Evolutionary conservation across 2,888 invertebrate species (phyloP).

Genomic region (Tenthredo mesomela): DNA sequence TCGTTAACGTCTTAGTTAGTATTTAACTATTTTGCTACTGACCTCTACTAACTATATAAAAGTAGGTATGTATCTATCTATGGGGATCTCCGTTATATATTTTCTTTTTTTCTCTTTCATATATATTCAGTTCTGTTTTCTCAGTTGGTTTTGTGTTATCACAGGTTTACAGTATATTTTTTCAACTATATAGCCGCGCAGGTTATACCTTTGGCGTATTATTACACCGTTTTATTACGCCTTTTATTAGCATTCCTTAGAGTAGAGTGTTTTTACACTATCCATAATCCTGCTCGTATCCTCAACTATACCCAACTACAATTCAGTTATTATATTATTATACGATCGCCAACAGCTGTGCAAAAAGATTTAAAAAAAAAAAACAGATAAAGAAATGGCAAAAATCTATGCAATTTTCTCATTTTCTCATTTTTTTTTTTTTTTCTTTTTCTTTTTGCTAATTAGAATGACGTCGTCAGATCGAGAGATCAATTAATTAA

Average conservation of each 20-base stretch:
- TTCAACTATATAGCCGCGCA: not conserved
- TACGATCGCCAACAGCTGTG: not conserved
- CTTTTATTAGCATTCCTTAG: slow-evolving; percentile 15
- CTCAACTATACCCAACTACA: not conserved
- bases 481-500: not conserved
- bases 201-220: not conserved
- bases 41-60: not conserved
- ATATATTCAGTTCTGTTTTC: not conserved
- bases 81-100: not conserved
- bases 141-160: slow-evolving; percentile 1
- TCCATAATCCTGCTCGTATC: not conserved
- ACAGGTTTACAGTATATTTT: not conserved
- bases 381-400: not conserved
- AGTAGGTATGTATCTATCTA: not conserved
- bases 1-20: not conserved
- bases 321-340: not conserved
- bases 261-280: slow-evolving; percentile 5
- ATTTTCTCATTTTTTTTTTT: not conserved
- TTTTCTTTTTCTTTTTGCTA: not conserved
- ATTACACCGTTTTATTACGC: slow-evolving; percentile 15
- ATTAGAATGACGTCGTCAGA: not conserved
- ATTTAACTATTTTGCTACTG: not conserved
- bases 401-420: not conserved
- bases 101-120: no score
- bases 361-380: not conserved